Evolutionary conservation across 2,797 vertebrate species (phyloP).

Genomic region (Acanthis flammea): DNA sequence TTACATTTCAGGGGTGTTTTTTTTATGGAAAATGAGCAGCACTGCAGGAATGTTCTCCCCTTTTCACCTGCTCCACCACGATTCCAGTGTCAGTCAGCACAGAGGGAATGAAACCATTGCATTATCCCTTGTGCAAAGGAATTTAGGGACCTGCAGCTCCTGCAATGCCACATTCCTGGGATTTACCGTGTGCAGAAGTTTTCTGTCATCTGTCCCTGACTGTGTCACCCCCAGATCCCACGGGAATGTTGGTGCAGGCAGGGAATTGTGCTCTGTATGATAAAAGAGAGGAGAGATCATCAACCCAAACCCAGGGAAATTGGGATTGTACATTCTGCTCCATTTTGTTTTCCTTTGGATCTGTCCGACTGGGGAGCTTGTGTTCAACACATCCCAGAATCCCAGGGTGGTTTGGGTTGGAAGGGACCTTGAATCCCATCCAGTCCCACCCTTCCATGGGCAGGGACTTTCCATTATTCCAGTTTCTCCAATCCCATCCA

Average conservation of each 20-base stretch:
- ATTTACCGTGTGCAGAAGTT: accelerated
- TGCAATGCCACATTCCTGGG: accelerated
- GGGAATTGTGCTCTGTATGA: background rate
- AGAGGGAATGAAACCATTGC: background rate
- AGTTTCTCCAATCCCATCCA: background rate
- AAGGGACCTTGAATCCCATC: background rate
- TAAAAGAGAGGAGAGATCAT: accelerated
- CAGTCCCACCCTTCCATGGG: background rate
- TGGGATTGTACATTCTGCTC: background rate
- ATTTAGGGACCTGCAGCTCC: background rate
- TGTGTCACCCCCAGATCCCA: accelerated
- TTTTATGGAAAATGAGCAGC: background rate
- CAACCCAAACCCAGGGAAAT: background rate
- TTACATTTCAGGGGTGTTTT: background rate
- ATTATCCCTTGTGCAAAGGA: background rate
- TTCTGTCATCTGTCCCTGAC: background rate
- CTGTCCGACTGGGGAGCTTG: background rate
- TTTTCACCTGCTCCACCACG: accelerated
- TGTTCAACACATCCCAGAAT: background rate
- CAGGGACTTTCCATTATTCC: background rate
- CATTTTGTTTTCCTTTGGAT: accelerated
- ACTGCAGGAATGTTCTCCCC: background rate
- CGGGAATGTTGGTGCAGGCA: accelerated
- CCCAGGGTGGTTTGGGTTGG: background rate
- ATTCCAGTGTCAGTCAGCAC: accelerated